These are phyloP conservation scores for Eucera pruinosa DNA, from an alignment of 2,888 invertebrate species.

Conservation along the genomic window DNA sequence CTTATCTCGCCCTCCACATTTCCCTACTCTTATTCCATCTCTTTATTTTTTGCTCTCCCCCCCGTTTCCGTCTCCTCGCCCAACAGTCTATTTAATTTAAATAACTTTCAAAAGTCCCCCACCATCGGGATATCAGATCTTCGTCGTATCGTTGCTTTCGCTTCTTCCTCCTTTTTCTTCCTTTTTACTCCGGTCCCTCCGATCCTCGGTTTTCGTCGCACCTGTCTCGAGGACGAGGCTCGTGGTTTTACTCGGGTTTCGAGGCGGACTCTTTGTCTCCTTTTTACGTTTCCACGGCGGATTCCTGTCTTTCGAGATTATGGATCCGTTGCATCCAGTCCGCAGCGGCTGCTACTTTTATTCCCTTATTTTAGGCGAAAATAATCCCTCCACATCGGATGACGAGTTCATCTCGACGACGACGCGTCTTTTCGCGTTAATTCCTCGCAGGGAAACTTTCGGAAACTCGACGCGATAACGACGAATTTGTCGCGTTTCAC, in stretches of 20 bases:
- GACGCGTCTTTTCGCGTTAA: slow-evolving; percentile 42
- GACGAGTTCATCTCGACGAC: slow-evolving; percentile 59
- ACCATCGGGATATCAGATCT: slow-evolving; percentile 65
- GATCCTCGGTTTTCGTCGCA: slow-evolving; percentile 26
- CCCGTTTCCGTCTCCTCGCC: too few relatives aligned
- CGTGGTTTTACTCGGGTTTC: slow-evolving; percentile 39
- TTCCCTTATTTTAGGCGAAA: slow-evolving; percentile 68
- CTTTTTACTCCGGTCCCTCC: neutral
- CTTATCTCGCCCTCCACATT: slow-evolving; percentile 71
- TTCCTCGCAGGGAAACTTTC: neutral
- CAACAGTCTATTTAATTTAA: slow-evolving; percentile 78
- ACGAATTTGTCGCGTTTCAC: slow-evolving; percentile 26
- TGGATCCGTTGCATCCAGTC: neutral
- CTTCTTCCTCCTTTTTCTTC: slow-evolving; percentile 6
- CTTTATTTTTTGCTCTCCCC: slow-evolving; percentile 31
- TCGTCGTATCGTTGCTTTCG: slow-evolving; percentile 28
- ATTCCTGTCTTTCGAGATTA: slow-evolving; percentile 14
- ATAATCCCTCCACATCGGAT: slow-evolving; percentile 67
- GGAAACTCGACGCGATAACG: neutral
- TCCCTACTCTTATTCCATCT: slow-evolving; percentile 34
- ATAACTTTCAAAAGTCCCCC: slow-evolving; percentile 77
- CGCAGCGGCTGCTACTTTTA: slow-evolving; percentile 17
- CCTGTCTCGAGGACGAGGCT: slow-evolving; percentile 13
- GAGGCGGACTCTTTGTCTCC: slow-evolving; percentile 45
- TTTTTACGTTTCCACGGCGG: slow-evolving; percentile 4